Conservation (phyloP, 2,888 invertebrate species). For the Hemaris fuciformis region DNA sequence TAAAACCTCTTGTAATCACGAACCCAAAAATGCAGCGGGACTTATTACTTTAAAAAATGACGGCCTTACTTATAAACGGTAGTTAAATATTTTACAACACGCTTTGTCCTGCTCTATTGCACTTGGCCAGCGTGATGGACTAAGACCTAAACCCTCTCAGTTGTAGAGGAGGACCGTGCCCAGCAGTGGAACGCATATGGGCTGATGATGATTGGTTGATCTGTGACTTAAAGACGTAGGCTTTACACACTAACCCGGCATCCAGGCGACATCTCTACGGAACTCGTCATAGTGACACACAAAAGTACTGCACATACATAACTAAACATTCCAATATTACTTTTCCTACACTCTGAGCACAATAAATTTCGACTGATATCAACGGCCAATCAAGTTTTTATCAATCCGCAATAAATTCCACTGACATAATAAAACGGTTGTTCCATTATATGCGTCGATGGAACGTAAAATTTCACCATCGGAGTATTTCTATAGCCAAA, state of each 20-base stretch:
- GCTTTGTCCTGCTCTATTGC: too few relatives aligned
- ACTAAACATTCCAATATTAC: not conserved
- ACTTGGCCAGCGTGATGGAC: too few relatives aligned
- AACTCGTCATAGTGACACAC: not conserved
- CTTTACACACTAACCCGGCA: not conserved
- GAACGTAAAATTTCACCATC: not conserved
- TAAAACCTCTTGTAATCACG: too few relatives aligned
- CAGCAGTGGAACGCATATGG: too few relatives aligned
- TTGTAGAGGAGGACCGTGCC: too few relatives aligned
- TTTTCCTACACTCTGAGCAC: not conserved
- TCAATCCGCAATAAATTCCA: not conserved
- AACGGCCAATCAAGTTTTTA: not conserved
- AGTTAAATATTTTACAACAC: too few relatives aligned
- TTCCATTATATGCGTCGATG: not conserved
- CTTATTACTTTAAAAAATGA: too few relatives aligned
- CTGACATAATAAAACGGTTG: not conserved
- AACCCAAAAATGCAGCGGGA: too few relatives aligned
- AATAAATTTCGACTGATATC: not conserved
- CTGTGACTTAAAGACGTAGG: too few relatives aligned
- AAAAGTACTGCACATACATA: not conserved
- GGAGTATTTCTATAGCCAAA: not conserved
- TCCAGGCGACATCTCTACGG: not conserved
- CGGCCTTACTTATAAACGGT: too few relatives aligned
- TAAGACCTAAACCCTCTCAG: too few relatives aligned
- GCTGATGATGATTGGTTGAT: too few relatives aligned